Conservation (phyloP, 1,140 invertebrate species). For the Drosophila sucinea region DNA sequence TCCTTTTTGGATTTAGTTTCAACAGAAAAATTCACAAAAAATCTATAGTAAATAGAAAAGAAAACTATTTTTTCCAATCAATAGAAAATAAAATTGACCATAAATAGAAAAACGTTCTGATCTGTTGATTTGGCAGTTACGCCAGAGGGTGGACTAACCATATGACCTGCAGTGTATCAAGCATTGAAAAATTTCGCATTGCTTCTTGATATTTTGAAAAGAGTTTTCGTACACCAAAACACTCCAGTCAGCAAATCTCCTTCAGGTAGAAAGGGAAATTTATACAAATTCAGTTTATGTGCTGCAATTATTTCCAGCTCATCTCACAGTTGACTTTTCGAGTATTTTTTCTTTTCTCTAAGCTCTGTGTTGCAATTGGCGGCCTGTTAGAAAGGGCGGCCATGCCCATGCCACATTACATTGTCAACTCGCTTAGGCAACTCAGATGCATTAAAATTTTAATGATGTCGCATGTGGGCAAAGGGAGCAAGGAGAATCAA, state of each 20-base stretch:
- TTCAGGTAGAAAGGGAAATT: neutral
- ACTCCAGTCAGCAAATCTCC: neutral
- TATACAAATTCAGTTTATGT: slow-evolving; percentile 6
- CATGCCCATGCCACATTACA: slow-evolving; percentile 55
- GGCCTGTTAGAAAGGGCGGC: slow-evolving; percentile 10
- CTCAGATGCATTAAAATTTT: slow-evolving; percentile 65
- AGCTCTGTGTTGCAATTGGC: slow-evolving; percentile 25
- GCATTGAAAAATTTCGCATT: neutral
- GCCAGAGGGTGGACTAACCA: no score
- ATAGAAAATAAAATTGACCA: no score
- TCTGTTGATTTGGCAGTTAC: no score
- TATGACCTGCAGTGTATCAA: no score
- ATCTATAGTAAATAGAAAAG: no score
- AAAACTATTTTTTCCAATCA: no score
- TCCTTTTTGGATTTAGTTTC: no score
- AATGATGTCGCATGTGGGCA: slow-evolving; percentile 60
- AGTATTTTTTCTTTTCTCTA: neutral
- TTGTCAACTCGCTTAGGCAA: slow-evolving; percentile 43
- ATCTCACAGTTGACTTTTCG: slow-evolving; percentile 53
- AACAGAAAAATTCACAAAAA: no score
- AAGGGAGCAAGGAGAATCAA: slow-evolving; percentile 39
- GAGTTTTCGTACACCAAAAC: neutral
- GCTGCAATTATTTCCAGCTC: slow-evolving; percentile 59
- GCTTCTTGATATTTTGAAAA: neutral
- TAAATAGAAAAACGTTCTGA: no score